Evolutionary conservation across 2,113 vertebrate species (phyloP).

Genomic region (Ornithorhynchus anatinus): DNA sequence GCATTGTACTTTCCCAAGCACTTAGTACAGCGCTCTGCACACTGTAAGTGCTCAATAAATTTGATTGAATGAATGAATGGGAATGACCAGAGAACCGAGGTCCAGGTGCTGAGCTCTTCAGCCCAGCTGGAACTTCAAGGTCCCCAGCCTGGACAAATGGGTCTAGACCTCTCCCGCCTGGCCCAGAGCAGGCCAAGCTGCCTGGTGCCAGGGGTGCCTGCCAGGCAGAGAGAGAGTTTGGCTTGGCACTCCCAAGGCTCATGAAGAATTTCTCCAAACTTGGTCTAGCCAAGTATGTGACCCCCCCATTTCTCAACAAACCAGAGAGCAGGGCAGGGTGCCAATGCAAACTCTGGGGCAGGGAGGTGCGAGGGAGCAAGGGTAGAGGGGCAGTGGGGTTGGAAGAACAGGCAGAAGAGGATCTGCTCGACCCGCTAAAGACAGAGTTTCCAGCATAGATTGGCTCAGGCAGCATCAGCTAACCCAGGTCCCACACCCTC

Average conservation of each 20-base stretch:
- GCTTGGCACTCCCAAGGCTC: background rate
- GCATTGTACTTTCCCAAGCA: no score
- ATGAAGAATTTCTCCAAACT: background rate
- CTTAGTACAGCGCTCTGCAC: background rate
- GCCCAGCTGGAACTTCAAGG: background rate
- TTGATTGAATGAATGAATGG: no score
- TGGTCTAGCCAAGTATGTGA: background rate
- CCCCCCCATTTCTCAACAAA: background rate
- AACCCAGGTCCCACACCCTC: no score
- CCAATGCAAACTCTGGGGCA: background rate
- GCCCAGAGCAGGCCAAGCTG: background rate
- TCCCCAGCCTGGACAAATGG: background rate
- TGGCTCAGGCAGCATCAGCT: background rate
- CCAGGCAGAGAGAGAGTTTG: constrained; percentile 23
- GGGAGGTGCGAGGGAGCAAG: no score
- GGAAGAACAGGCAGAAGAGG: no score
- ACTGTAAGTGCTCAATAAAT: background rate
- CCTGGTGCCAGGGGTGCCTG: background rate
- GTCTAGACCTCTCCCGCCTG: background rate
- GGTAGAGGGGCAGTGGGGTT: no score
- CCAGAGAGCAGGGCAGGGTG: background rate
- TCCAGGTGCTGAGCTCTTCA: background rate
- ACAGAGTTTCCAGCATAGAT: background rate
- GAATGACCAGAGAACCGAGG: background rate
- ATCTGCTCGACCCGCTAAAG: background rate